These are phyloP conservation scores for Drosophila yooni DNA, from an alignment of 2,888 invertebrate species.

Conservation along the genomic window DNA sequence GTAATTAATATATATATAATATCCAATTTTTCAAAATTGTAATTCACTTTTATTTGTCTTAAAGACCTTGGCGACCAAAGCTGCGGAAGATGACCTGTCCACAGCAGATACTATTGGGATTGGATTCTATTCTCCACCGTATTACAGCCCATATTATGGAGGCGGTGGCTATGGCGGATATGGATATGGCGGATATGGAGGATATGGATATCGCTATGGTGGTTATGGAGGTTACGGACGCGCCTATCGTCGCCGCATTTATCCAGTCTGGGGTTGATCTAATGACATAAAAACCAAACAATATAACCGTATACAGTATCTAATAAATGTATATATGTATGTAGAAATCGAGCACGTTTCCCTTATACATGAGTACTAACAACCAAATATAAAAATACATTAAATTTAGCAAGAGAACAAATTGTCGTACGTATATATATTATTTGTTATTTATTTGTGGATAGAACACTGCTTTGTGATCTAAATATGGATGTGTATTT, in stretches of 20 bases:
- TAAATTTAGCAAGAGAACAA: neutral
- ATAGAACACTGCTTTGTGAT: neutral
- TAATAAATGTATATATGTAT: neutral
- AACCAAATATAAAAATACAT: conserved; percentile 33
- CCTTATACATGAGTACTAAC: conserved; percentile 18
- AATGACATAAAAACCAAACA: neutral
- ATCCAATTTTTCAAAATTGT: neutral
- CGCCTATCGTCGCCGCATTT: conserved; percentile 68
- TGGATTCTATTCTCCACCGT: conserved; percentile 62
- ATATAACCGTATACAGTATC: conserved; percentile 15
- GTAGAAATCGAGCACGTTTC: neutral
- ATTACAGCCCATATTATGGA: conserved; percentile 63
- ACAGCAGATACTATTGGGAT: conserved; percentile 67
- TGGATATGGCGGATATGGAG: conserved; percentile 63
- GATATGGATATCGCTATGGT: conserved; percentile 57
- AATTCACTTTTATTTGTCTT: neutral
- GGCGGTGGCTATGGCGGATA: conserved; percentile 53
- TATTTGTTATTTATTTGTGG: neutral
- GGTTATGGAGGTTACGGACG: conserved; percentile 53
- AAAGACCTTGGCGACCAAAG: conserved; percentile 23
- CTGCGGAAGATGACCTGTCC: conserved; percentile 54
- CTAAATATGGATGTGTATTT: neutral
- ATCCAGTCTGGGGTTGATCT: conserved; percentile 61
- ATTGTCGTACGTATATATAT: neutral
- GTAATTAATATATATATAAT: conserved; percentile 32